phyloP scores from a whole-genome alignment of 2,888 invertebrate genomes.

The Hirtodrosophila confusa region DNA sequence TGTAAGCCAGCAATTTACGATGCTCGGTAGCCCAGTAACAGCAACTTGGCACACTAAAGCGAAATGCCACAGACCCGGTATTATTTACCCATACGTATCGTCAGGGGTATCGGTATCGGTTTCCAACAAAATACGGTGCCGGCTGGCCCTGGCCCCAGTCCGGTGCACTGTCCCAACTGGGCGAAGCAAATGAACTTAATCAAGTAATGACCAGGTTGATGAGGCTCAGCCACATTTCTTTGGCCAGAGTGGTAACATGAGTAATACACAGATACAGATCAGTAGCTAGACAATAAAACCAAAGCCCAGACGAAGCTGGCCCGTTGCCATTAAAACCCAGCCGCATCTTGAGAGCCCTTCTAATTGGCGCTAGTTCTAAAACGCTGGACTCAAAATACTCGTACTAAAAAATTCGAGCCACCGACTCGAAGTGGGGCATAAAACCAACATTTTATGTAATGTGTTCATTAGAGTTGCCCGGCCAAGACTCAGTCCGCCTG shows the following conservation, averaged over 20 bases:
- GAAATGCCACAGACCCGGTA: constrained; percentile 6
- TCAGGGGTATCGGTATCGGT: constrained; percentile 40
- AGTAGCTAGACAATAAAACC: constrained; percentile 73
- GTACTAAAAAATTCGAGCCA: constrained; percentile 28
- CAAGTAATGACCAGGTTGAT: constrained; percentile 75
- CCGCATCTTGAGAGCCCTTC: constrained; percentile 55
- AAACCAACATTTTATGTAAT: constrained; percentile 75
- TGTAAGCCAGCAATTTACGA: constrained; percentile 53
- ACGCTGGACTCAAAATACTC: constrained; percentile 15
- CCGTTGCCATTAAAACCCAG: constrained; percentile 66
- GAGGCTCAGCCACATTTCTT: constrained; percentile 65
- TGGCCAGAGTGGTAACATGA: constrained; percentile 60
- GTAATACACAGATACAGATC: constrained; percentile 74
- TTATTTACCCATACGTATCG: constrained; percentile 42
- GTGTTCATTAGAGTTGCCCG: constrained; percentile 71
- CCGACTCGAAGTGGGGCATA: constrained; percentile 66
- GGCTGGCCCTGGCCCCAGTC: constrained; percentile 8
- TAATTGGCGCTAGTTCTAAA: constrained; percentile 62
- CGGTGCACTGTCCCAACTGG: constrained; percentile 29
- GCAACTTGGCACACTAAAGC: constrained; percentile 58
- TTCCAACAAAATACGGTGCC: constrained; percentile 43
- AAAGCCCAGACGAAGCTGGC: constrained; percentile 46
- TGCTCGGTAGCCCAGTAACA: constrained; percentile 49
- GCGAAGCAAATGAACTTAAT: constrained; percentile 73
- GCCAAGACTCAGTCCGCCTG: constrained; percentile 10